Conservation (phyloP, 2,888 invertebrate species). For the Formica aserva region DNA sequence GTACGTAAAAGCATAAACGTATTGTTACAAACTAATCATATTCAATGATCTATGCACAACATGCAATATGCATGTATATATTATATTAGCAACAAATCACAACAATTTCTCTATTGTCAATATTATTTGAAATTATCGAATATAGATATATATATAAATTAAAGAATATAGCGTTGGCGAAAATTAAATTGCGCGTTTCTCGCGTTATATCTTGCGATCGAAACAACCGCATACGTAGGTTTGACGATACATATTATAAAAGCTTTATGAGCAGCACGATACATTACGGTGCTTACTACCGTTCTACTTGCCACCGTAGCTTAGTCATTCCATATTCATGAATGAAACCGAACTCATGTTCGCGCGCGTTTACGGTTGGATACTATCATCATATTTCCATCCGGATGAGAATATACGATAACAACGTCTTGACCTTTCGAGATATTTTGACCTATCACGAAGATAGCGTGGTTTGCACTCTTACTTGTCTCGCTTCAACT, state of each 20-base stretch:
- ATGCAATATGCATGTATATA: background rate
- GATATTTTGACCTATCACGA: slow-evolving; percentile 46
- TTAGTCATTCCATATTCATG: slow-evolving; percentile 45
- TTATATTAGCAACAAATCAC: background rate
- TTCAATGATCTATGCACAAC: background rate
- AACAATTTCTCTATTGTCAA: background rate
- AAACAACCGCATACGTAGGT: background rate
- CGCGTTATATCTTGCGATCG: background rate
- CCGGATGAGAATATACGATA: slow-evolving; percentile 5
- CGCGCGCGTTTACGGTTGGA: slow-evolving; percentile 12
- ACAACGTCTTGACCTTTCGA: slow-evolving; percentile 33
- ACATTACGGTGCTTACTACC: background rate
- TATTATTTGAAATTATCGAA: slow-evolving; percentile 15
- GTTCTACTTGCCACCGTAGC: slow-evolving; percentile 6
- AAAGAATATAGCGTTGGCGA: background rate
- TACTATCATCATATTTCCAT: slow-evolving; percentile 35
- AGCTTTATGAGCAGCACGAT: slow-evolving; percentile 6
- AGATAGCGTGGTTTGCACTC: slow-evolving; percentile 1
- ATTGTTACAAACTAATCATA: background rate
- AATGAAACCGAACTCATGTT: slow-evolving; percentile 30
- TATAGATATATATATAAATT: too few relatives aligned
- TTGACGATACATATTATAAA: slow-evolving; percentile 5
- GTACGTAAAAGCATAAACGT: background rate
- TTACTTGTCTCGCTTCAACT: background rate
- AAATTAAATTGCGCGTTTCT: background rate